Percentiles rank a stretch among this genome's conserved stretches.
Conservation (phyloP, 1,140 invertebrate species). For the Rhyzopertha dominica region DNA sequence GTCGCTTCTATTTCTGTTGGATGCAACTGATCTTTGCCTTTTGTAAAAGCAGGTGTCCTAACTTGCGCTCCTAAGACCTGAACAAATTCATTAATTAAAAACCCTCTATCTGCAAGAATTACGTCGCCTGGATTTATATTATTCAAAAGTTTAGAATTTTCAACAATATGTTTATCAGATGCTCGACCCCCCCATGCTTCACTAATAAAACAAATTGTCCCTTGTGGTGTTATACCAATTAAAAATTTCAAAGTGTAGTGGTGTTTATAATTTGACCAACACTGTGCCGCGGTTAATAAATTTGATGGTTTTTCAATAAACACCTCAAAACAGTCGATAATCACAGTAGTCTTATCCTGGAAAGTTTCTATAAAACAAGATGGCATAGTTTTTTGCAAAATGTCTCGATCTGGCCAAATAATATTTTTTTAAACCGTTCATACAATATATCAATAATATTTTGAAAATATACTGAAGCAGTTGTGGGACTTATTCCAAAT, state of each 20-base stretch:
- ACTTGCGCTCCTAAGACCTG: not conserved
- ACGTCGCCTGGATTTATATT: constrained; percentile 4
- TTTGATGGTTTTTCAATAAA: constrained; percentile 14
- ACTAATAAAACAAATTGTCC: constrained; percentile 12
- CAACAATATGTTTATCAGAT: not conserved
- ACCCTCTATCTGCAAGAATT: constrained; percentile 11
- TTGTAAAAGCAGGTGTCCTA: not conserved
- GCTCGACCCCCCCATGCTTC: constrained; percentile 7
- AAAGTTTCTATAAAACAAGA: constrained; percentile 18
- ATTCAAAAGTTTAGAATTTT: constrained; percentile 11
- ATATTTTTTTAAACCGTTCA: not conserved
- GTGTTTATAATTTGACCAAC: constrained; percentile 19
- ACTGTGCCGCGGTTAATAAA: constrained; percentile 6
- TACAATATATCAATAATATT: too few relatives aligned
- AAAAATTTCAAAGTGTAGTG: constrained; percentile 15
- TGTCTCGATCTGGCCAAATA: constrained; percentile 13
- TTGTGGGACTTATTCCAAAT: too few relatives aligned
- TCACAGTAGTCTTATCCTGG: constrained; percentile 12
- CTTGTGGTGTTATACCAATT: constrained; percentile 15
- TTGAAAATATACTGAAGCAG: too few relatives aligned
- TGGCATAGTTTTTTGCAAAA: constrained; percentile 11
- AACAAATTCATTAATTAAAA: constrained; percentile 15
- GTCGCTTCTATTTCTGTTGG: constrained; percentile 11
- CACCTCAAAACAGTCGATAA: constrained; percentile 19
- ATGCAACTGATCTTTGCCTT: not conserved